Evolutionary conservation across 2,113 vertebrate genomes (phyloP), one percentile per base, ranked within the genome.

Genomic region (Rynchops niger): DNA sequence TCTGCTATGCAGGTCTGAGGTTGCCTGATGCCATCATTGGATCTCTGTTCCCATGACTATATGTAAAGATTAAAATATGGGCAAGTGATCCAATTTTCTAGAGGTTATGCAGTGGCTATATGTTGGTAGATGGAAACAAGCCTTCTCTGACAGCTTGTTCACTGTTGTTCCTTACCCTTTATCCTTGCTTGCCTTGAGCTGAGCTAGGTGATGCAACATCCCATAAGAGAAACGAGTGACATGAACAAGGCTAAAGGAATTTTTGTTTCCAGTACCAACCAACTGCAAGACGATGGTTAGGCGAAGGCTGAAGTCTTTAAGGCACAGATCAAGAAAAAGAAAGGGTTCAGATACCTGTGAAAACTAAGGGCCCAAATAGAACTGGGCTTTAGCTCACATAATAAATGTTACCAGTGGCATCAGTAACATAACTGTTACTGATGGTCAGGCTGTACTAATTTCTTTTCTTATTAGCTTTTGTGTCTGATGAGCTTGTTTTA

Each of bases 261-360:
- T 65, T 85, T 45, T 67, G 12, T 56, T 11, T 77, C 36, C 4
- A 26, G 30, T 56, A 76, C 15, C 27, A 72, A 15, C 14, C 30
- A 8, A 9, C 26, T 61, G 22, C 5, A 72, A 3, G 3, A 30
- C 34, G 45, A 25, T 74, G 30, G 16, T 11, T 32, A 0, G 0
- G 23, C 22, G 66, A 66, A 81, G 40, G 17, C 32, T 86, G 63
- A 83, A 70, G 15, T 11, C 30, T 89, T 86, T 42, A 91, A 78
- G 91, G 13, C 25, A n/a, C 4, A 50, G 27, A 34, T 29, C 6
- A 55, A 32, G 16, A 52, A 40, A 27, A 53, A 69, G 36, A 58
- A 86, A 77, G 26, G 3, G 1, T 77, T 94, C 27, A 12, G 17
- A 49, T 23, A 25, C 14, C 9, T 47, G 9, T 63, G 62, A 78